Evolutionary conservation across 2,797 vertebrate genomes (phyloP), one percentile per base, ranked within the genome.

Genomic region (Trachurus trachurus): DNA sequence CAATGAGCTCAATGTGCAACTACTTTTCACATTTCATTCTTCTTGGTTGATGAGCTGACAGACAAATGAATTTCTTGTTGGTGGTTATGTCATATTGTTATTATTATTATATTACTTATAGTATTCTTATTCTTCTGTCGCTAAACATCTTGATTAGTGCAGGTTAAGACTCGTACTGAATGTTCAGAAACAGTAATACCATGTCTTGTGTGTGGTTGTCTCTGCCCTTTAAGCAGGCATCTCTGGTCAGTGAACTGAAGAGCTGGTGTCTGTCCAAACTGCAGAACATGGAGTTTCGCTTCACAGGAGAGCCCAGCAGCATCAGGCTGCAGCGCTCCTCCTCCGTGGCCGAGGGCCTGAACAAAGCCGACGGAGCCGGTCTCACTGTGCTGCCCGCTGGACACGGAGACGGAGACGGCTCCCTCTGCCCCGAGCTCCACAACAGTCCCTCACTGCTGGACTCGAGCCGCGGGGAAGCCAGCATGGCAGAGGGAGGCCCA

Each of bases 241-340:
- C 97, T 6, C 93, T 98, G 87, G 96, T 97, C 1, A 94, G 93
- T 17, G 98, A 99, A 85, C 93, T 99, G 91, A 99, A 99, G 94
- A 96, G 92, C 79, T 99, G 98, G 98, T 99, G 98, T 91, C 82
- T 97, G 91, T 91, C 98, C 72, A 98, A 97, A 94, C 97, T 99
- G 84, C 97, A 99, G 86, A 96, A 94, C 88, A 94, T 98, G 88
- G 98, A 99, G 88, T 84, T 95, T 54, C 96, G 93, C 64, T 92
- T 97, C 82, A 94, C 94, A 21, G 96, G 95, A 68, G 97, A 97
- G 26, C 92, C 94, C 64, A 84, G 88, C 60, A 9, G 71, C 40
- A 8, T 65, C 66, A 80, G 69, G 61, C 85, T 88, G 67, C 82
- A 40, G 22, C 86, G 64, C 58, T 87, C 78, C 34, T 84, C 91